Evolutionary conservation across 1,140 invertebrate species (phyloP).

Genomic region (Plutomurus gul): DNA sequence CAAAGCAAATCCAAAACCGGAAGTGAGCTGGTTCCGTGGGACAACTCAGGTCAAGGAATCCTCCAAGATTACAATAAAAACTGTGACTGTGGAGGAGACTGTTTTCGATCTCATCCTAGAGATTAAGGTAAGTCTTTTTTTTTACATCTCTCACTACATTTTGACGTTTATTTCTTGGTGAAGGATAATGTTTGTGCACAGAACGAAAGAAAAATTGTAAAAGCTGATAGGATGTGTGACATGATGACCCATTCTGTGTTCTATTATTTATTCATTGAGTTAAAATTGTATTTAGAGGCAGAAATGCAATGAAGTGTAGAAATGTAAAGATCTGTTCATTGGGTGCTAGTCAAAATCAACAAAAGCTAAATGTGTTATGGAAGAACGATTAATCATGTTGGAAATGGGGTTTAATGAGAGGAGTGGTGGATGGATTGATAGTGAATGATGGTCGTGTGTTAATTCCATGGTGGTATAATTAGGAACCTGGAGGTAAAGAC

Average conservation of each 20-base stretch:
- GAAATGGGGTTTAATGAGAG: conserved; percentile 8
- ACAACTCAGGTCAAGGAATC: conserved; percentile 81
- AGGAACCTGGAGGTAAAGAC: conserved; percentile 92
- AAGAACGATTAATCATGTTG: background rate
- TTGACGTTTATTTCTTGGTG: background rate
- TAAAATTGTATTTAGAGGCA: too few relatives aligned
- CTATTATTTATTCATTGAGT: too few relatives aligned
- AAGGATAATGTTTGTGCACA: background rate
- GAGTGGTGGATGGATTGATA: conserved; percentile 17
- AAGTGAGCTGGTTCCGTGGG: conserved; percentile 87
- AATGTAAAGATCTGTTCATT: background rate
- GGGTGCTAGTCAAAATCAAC: background rate
- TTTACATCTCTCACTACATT: background rate
- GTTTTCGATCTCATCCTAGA: conserved; percentile 86
- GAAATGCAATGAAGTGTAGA: background rate
- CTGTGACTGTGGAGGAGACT: conserved; percentile 75
- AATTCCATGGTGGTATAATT: conserved; percentile 56
- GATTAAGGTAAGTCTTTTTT: conserved; percentile 70
- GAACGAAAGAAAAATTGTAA: too few relatives aligned
- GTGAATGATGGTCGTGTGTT: conserved; percentile 10
- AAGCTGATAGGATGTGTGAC: too few relatives aligned
- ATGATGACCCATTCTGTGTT: too few relatives aligned
- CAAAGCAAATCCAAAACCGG: conserved; percentile 87
- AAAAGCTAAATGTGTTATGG: background rate
- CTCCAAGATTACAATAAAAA: conserved; percentile 82